Conservation (phyloP, 2,888 invertebrate genomes). For the Plebejus argus region DNA sequence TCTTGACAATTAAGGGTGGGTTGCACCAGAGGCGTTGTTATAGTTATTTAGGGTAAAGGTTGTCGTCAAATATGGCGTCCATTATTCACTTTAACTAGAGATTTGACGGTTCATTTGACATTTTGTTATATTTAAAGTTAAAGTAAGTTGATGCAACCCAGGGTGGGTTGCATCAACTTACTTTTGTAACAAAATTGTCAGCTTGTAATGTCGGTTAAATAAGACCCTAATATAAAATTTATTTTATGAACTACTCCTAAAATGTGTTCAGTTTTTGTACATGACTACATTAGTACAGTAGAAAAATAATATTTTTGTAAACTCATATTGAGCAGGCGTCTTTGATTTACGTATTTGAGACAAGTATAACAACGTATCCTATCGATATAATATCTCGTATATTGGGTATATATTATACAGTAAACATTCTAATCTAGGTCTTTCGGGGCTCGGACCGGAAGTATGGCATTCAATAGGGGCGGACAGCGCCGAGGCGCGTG, state of each 20-base stretch:
- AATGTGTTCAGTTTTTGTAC: not conserved
- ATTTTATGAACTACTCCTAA: not conserved
- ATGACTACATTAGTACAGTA: constrained; percentile 14
- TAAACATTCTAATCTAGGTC: constrained; percentile 26
- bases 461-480: constrained; percentile 78
- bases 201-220: not conserved
- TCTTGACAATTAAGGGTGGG: too few relatives aligned
- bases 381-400: constrained; percentile 20
- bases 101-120: too few relatives aligned
- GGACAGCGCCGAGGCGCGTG: constrained; percentile 72
- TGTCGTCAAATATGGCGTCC: too few relatives aligned
- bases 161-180: too few relatives aligned
- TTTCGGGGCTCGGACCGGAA: constrained; percentile 41
- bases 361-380: constrained; percentile 11
- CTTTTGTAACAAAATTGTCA: not conserved
- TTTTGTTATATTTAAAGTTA: too few relatives aligned
- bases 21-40: too few relatives aligned
- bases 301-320: constrained; percentile 1
- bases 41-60: too few relatives aligned
- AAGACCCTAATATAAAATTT: not conserved
- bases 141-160: too few relatives aligned
- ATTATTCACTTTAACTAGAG: too few relatives aligned
- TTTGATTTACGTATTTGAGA: constrained; percentile 24
- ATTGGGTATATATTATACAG: constrained; percentile 27
- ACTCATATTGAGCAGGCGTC: constrained; percentile 6